Percentiles rank a stretch among this genome's conserved stretches.
Conservation (phyloP, 1,140 invertebrate species). For the Drosophila pseudoobscura region DNA sequence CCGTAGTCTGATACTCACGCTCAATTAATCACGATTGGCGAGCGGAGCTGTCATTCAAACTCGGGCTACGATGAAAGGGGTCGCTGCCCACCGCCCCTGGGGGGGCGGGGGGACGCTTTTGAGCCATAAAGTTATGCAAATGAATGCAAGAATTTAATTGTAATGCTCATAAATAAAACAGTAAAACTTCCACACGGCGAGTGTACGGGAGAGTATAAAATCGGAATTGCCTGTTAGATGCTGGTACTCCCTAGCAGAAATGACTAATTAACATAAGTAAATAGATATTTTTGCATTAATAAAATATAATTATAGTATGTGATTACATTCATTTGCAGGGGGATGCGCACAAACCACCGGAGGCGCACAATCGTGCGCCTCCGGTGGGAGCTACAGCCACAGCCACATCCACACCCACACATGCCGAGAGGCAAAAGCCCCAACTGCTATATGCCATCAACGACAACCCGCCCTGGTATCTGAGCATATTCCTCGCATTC, state of each 20-base stretch:
- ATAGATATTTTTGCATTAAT: constrained; percentile 51
- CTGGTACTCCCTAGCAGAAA: constrained; percentile 7
- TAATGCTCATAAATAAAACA: constrained; percentile 47
- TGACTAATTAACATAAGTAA: constrained; percentile 58
- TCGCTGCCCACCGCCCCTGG: constrained; percentile 2
- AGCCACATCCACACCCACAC: constrained; percentile 3
- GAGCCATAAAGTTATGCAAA: constrained; percentile 51
- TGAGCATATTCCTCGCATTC: constrained; percentile 91
- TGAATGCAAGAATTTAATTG: constrained; percentile 52
- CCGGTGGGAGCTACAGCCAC: constrained; percentile 14
- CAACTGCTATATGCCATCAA: constrained; percentile 88
- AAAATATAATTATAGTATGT: constrained; percentile 25
- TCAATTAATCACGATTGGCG: constrained; percentile 66
- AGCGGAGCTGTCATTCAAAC: constrained; percentile 25
- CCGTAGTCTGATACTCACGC: constrained; percentile 56
- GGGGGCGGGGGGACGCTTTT: not conserved
- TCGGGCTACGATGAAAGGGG: constrained; percentile 4
- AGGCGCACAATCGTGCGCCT: constrained; percentile 9
- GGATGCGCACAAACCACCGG: constrained; percentile 27
- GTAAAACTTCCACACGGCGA: constrained; percentile 20
- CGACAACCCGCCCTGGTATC: constrained; percentile 92
- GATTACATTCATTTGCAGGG: constrained; percentile 19
- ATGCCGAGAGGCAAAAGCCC: constrained; percentile 54
- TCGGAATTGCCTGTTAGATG: constrained; percentile 4
- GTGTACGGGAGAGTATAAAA: constrained; percentile 13